phyloP scores from a whole-genome alignment of 2,113 vertebrate species.

The Xenopus borealis region DNA sequence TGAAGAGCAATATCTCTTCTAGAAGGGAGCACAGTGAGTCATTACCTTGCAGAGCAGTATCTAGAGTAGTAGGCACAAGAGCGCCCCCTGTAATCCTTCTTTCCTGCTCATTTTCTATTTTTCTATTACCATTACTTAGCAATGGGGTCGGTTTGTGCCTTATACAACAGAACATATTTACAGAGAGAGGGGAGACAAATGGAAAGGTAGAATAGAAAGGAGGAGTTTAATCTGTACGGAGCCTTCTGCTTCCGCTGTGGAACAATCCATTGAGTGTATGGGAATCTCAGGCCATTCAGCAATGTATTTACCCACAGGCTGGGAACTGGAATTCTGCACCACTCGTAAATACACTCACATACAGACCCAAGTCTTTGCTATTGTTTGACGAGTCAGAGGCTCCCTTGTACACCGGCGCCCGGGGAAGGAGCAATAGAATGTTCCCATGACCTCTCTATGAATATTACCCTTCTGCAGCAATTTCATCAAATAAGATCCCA shows the following conservation, averaged over 20 bases:
- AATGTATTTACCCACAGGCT: neutral
- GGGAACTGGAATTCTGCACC: conserved; percentile 5
- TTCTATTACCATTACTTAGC: no score
- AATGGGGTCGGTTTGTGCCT: no score
- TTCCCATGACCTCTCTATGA: conserved; percentile 27
- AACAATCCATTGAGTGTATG: neutral
- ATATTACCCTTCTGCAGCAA: conserved; percentile 18
- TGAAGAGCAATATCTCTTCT: no score
- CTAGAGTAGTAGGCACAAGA: no score
- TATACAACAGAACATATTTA: no score
- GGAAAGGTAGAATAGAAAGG: no score
- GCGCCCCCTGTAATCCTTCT: no score
- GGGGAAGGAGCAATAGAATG: neutral
- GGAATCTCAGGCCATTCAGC: neutral
- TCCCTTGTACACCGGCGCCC: neutral
- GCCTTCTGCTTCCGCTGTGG: neutral
- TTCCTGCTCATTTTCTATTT: no score
- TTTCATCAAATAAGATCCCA: neutral
- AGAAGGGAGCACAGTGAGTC: no score
- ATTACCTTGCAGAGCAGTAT: no score
- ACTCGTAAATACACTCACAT: conserved; percentile 10
- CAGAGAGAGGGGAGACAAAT: no score
- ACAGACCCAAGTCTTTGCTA: neutral
- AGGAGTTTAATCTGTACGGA: no score
- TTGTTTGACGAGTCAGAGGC: conserved; percentile 1